Conservation (phyloP, 2,797 vertebrate species). For the Sebastes steindachneri region DNA sequence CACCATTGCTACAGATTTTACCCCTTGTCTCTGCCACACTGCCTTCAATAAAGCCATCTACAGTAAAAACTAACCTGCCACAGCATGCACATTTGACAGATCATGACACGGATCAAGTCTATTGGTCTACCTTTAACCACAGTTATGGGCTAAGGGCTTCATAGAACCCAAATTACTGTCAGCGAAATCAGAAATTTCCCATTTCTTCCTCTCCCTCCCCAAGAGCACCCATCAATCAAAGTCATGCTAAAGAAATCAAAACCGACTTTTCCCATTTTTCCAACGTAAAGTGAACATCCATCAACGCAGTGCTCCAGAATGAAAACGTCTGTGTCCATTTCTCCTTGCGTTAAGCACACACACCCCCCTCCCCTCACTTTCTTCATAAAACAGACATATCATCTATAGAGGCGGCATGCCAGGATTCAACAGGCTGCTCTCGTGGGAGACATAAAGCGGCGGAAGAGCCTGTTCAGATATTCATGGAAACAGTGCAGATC, state of each 20-base stretch:
- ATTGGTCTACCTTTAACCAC: background rate
- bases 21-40: too few relatives aligned
- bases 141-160: background rate
- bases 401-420: slow-evolving; percentile 25
- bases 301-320: background rate
- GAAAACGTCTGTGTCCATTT: slow-evolving; percentile 3
- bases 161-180: background rate
- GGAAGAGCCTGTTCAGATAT: slow-evolving; percentile 61
- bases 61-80: too few relatives aligned
- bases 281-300: background rate
- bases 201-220: background rate
- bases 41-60: too few relatives aligned
- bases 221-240: background rate
- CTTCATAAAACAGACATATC: slow-evolving; percentile 29
- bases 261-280: slow-evolving; percentile 1
- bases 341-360: slow-evolving; percentile 1
- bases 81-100: background rate
- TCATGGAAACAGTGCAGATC: slow-evolving; percentile 61
- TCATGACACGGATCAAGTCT: background rate
- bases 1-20: background rate
- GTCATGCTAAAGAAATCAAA: background rate
- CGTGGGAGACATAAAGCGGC: slow-evolving; percentile 24
- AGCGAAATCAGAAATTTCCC: background rate
- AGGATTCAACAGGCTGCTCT: slow-evolving; percentile 43
- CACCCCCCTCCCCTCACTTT: background rate